Evolutionary conservation across 2,888 invertebrate genomes (phyloP).

Genomic region (Caenorhabditis uteleia): DNA sequence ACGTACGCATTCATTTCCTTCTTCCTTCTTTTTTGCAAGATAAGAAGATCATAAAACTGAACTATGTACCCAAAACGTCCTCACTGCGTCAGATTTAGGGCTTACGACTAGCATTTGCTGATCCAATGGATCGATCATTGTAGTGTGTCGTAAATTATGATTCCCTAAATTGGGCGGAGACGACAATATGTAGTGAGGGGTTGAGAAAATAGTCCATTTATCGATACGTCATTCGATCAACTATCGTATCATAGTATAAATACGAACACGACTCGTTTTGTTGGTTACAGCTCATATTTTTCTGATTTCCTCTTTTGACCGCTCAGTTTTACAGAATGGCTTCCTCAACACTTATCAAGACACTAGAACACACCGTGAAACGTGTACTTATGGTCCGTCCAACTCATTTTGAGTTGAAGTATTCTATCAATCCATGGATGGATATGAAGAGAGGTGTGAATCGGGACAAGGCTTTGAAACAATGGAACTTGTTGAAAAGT

Average conservation of each 20-base stretch:
- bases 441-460: constrained; percentile 53
- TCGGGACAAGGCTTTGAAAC: constrained; percentile 53
- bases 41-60: too few species aligned
- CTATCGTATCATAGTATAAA: constrained; percentile 29
- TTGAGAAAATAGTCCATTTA: too few species aligned
- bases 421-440: constrained; percentile 69
- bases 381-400: constrained; percentile 65
- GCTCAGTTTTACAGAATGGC: neutral
- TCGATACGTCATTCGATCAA: constrained; percentile 40
- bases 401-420: constrained; percentile 63
- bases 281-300: constrained; percentile 9
- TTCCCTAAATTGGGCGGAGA: too few species aligned
- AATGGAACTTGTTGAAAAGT: constrained; percentile 62
- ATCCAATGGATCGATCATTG: too few species aligned
- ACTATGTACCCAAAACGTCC: too few species aligned
- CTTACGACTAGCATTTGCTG: too few species aligned
- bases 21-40: too few species aligned
- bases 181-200: too few species aligned
- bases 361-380: constrained; percentile 37
- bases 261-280: constrained; percentile 17
- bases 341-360: constrained; percentile 28
- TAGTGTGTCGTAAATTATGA: too few species aligned
- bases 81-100: too few species aligned
- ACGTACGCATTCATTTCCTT: too few species aligned
- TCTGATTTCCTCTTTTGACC: too few species aligned